A percentile compares a stretch with the other conserved stretches of the same genome.
Evolutionary conservation across 2,113 vertebrate species (phyloP).

Genomic region (Panthera leo): DNA sequence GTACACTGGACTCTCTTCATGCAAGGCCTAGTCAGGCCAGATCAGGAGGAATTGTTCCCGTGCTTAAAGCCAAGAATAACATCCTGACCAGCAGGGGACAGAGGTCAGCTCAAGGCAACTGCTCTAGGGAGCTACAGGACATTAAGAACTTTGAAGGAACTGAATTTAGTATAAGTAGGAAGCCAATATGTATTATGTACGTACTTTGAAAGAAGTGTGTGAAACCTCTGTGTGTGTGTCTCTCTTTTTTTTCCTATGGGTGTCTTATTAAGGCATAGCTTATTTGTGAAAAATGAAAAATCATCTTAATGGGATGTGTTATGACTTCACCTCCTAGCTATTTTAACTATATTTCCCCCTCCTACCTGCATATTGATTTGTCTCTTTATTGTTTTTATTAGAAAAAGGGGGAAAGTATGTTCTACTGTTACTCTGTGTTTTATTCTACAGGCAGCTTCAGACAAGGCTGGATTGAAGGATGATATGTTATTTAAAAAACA

Average conservation of each 20-base stretch:
- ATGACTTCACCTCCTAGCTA: not conserved
- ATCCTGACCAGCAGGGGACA: constrained; percentile 74
- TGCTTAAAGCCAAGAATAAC: constrained; percentile 75
- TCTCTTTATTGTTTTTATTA: not conserved
- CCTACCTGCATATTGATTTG: not conserved
- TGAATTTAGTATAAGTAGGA: constrained; percentile 26
- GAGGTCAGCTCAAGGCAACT: constrained; percentile 66
- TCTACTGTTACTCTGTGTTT: constrained; percentile 8
- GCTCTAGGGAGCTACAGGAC: constrained; percentile 33
- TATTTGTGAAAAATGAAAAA: constrained; percentile 33
- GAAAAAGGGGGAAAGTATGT: not conserved
- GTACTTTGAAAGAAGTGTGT: constrained; percentile 17
- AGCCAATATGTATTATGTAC: not conserved
- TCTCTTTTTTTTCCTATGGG: not conserved
- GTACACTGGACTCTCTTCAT: constrained; percentile 32
- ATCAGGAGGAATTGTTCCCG: constrained; percentile 68
- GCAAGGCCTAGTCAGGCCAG: constrained; percentile 22
- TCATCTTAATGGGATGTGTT: not conserved
- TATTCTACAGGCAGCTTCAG: not conserved
- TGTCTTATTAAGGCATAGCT: not conserved
- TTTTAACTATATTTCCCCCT: not conserved
- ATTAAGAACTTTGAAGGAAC: constrained; percentile 27
- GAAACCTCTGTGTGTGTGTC: not conserved
- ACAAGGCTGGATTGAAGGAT: not conserved
- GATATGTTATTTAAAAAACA: not conserved